Evolutionary conservation across 64 coral and sea anemone genomes (phyloP).

Genomic region (Platygyra sinensis): DNA sequence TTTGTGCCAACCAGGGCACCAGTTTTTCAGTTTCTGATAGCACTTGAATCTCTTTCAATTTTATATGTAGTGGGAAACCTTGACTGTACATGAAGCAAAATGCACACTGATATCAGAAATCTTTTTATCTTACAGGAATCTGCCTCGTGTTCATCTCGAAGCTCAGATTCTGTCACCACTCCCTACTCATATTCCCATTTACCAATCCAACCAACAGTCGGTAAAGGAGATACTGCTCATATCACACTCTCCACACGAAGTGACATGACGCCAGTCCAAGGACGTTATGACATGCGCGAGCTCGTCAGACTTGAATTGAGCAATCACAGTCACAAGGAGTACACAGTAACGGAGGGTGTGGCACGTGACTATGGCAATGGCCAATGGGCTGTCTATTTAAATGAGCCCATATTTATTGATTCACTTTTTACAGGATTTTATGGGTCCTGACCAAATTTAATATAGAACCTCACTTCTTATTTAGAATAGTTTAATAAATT

Average conservation of each 20-base stretch:
- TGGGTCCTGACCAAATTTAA: background rate
- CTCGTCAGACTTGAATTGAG: constrained; percentile 24
- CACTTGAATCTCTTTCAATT: no score
- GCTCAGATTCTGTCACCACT: background rate
- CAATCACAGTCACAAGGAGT: background rate
- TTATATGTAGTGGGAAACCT: no score
- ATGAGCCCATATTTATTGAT: constrained; percentile 14
- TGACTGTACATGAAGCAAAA: no score
- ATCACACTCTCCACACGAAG: constrained; percentile 2
- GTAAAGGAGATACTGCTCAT: constrained; percentile 38
- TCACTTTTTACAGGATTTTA: constrained; percentile 56
- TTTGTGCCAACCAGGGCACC: no score
- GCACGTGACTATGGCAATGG: constrained; percentile 21
- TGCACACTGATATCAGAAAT: background rate
- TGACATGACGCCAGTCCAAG: constrained; percentile 41
- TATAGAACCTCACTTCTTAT: no score
- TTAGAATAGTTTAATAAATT: no score
- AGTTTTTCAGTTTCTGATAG: no score
- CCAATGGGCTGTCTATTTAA: constrained; percentile 35
- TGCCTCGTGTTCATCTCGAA: background rate
- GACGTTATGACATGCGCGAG: constrained; percentile 22
- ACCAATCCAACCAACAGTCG: constrained; percentile 3
- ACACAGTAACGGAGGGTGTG: background rate
- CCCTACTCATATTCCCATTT: background rate
- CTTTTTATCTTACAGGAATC: background rate